Evolutionary conservation across 1,140 invertebrate genomes (phyloP).

Genomic region (Drosophila mauritiana): DNA sequence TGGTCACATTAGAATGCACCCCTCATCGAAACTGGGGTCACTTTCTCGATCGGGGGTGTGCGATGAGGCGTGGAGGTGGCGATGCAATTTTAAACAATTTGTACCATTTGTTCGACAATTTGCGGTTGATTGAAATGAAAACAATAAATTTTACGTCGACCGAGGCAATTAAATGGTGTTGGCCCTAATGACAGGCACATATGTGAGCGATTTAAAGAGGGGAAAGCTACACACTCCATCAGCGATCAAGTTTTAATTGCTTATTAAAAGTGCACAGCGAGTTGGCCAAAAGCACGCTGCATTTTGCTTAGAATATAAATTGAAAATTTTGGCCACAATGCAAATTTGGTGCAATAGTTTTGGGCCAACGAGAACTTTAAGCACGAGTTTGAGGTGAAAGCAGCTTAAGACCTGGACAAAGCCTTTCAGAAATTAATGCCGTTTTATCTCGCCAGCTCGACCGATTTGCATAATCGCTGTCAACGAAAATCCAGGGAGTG

Average conservation of each 20-base stretch:
- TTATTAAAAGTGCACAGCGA: constrained; percentile 56
- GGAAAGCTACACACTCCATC: constrained; percentile 14
- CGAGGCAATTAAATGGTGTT: constrained; percentile 46
- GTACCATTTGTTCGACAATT: constrained; percentile 73
- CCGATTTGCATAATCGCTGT: constrained; percentile 80
- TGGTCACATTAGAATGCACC: constrained; percentile 72
- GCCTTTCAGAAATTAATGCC: constrained; percentile 59
- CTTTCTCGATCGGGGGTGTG: constrained; percentile 54
- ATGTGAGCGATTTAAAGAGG: constrained; percentile 37
- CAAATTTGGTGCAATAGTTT: constrained; percentile 46
- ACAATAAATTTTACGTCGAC: constrained; percentile 62
- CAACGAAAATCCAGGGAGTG: constrained; percentile 43
- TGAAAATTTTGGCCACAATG: constrained; percentile 61
- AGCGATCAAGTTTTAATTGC: constrained; percentile 64
- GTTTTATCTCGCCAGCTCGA: constrained; percentile 35
- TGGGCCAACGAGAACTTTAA: constrained; percentile 33
- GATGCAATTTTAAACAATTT: constrained; percentile 81
- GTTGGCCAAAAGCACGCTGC: constrained; percentile 9
- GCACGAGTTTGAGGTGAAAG: constrained; percentile 10
- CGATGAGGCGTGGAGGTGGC: constrained; percentile 71
- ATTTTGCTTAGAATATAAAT: constrained; percentile 68
- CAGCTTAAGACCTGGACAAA: constrained; percentile 51
- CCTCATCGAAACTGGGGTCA: constrained; percentile 27
- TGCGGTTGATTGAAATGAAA: constrained; percentile 71
- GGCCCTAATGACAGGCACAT: constrained; percentile 44